Evolutionary conservation across 1,140 invertebrate genomes (phyloP), one percentile per base, ranked within the genome.

Genomic region (Pachypeltis micranthus): DNA sequence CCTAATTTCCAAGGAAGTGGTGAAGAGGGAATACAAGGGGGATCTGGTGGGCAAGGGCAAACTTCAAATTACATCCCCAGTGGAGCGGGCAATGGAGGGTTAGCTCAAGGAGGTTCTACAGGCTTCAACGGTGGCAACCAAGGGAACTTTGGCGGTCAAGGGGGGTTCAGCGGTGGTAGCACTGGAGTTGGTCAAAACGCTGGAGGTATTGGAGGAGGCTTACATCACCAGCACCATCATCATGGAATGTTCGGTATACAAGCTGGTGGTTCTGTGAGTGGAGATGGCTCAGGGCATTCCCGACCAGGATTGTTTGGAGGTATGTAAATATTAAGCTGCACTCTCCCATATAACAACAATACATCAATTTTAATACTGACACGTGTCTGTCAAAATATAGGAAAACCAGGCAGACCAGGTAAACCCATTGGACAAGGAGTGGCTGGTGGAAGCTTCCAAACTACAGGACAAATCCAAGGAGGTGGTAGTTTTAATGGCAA

Each of bases 121-220:
- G n/a, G n/a, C n/a, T n/a, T 31, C 58, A 2, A 28, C 2, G 58
- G 58, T n/a, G 26, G 2, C 7, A n/a, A 16, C 29, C 58, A 59
- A 54, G 60, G 60, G 1, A 62, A 39, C 24, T 62, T 25, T 47
- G 44, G 26, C 1, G 60, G 60, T n/a, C 60, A 62, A 51, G 44
- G 60, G 2, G 47, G 60, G n/a, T n/a, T n/a, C 3, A 21, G 39
- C 14, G 23, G 31, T 21, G 47, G 60, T 1, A 62, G 54, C 26
- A 27, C 19, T 21, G 44, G 44, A 16, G 60, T 44, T 29, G 61
- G 61, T 23, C 55, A 57, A 58, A 25, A 16, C 21, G 16, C 44
- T 16, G 62, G 62, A 26, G 27, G 62, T 23, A 44, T 63, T 58
- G 55, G 55, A 27, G 26, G 26, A 59, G 44, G n/a, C n/a, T n/a